Percentiles rank a stretch among this genome's conserved stretches.
Evolutionary conservation across 2,797 vertebrate genomes (phyloP).

Genomic region (Sylvilagus floridanus): DNA sequence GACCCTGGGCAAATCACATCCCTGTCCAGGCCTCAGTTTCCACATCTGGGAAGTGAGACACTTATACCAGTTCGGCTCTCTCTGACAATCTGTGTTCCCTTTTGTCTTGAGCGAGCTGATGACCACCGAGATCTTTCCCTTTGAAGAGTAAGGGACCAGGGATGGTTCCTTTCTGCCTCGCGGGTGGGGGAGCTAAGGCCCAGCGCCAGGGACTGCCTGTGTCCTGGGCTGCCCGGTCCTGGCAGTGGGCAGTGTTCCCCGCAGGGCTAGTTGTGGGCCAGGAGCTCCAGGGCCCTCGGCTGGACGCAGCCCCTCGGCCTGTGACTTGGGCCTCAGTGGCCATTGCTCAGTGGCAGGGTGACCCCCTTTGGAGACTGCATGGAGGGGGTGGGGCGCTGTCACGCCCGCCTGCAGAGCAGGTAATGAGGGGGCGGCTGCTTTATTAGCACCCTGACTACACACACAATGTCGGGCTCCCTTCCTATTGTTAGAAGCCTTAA

Average conservation of each 20-base stretch:
- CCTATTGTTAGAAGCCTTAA: slow-evolving; percentile 80
- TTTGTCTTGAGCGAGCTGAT: not conserved
- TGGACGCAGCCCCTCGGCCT: not conserved
- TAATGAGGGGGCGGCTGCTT: slow-evolving; percentile 77
- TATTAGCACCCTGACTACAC: slow-evolving; percentile 66
- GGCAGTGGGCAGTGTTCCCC: not conserved
- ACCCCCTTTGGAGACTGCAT: not conserved
- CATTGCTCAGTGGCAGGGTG: not conserved
- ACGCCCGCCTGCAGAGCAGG: not conserved
- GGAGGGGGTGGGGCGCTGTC: slow-evolving; percentile 50
- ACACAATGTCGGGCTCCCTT: slow-evolving; percentile 37
- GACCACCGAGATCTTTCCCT: not conserved
- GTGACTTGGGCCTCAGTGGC: not conserved
- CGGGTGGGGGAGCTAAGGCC: slow-evolving; percentile 11
- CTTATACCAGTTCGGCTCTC: not conserved
- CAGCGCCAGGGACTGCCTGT: not conserved
- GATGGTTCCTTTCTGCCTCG: not conserved
- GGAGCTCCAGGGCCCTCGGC: not conserved
- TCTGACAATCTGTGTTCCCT: not conserved
- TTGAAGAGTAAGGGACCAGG: not conserved
- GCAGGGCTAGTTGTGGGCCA: not conserved
- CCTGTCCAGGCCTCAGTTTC: not conserved
- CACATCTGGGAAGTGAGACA: not conserved
- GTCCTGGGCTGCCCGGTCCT: not conserved
- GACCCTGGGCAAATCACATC: not conserved